These are phyloP conservation scores for Rhynchopsitta pachyrhyncha DNA, from an alignment of 2,113 vertebrate genomes.

Conservation along the genomic window DNA sequence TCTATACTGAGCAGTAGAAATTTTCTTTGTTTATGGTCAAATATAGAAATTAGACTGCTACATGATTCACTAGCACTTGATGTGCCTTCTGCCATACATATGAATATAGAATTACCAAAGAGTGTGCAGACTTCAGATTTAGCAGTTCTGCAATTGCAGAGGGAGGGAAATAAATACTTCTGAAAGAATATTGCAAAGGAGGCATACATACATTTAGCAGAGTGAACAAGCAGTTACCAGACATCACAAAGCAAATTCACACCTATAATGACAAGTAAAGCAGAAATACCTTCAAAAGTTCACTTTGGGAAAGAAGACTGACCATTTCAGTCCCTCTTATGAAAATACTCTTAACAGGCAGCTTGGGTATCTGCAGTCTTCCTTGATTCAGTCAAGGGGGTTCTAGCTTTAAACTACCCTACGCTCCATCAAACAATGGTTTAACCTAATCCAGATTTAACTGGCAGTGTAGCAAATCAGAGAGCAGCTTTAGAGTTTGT, in stretches of 20 bases:
- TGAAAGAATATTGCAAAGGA: not conserved
- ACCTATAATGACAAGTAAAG: not conserved
- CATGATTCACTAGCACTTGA: not conserved
- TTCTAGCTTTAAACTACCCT: not conserved
- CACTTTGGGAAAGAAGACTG: not conserved
- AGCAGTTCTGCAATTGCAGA: not conserved
- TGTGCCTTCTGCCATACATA: not conserved
- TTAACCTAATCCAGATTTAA: not conserved
- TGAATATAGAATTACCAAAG: not conserved
- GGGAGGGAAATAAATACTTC: not conserved
- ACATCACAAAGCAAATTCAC: not conserved
- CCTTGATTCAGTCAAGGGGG: not conserved
- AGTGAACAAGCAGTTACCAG: not conserved
- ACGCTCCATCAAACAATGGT: not conserved
- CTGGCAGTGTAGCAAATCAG: not conserved
- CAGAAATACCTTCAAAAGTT: not conserved
- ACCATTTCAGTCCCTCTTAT: not conserved
- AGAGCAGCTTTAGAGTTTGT: not conserved
- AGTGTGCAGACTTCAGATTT: not conserved
- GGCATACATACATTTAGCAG: not conserved
- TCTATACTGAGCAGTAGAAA: not conserved
- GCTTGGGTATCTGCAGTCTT: not conserved
- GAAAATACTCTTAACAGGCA: not conserved
- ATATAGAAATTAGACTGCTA: not conserved
- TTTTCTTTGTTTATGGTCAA: conserved; percentile 36